Conservation (phyloP, 2,113 vertebrate species). For the Hepsetus odoe region DNA sequence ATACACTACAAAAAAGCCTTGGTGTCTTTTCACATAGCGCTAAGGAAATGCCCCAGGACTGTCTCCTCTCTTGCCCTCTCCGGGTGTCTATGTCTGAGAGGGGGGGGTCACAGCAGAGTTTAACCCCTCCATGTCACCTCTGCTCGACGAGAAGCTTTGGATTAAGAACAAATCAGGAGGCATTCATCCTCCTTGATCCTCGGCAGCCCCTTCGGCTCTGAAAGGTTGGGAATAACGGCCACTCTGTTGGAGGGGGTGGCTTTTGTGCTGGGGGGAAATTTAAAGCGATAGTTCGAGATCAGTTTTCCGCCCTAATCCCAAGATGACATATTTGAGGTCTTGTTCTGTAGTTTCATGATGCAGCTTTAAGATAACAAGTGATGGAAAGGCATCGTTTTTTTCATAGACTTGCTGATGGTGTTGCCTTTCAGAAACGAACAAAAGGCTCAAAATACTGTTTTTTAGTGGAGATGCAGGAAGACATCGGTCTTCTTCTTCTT, state of each 20-base stretch:
- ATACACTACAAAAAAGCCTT: slow-evolving; percentile 64
- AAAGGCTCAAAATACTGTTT: too few species aligned
- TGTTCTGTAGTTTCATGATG: too few species aligned
- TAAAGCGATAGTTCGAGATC: background rate
- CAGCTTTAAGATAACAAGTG: too few species aligned
- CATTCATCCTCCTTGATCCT: slow-evolving; percentile 56
- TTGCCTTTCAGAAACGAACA: too few species aligned
- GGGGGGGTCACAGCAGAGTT: slow-evolving; percentile 47
- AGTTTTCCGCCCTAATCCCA: too few species aligned
- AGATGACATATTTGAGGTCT: too few species aligned
- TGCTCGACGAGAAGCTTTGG: slow-evolving; percentile 62
- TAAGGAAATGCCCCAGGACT: slow-evolving; percentile 15
- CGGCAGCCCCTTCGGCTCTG: slow-evolving; percentile 23
- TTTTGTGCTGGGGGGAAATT: slow-evolving; percentile 65
- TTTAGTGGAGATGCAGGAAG: too few species aligned
- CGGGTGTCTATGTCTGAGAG: background rate
- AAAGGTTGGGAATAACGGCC: slow-evolving; percentile 39
- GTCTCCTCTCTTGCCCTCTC: background rate
- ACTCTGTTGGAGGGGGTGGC: slow-evolving; percentile 4
- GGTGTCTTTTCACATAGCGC: slow-evolving; percentile 40
- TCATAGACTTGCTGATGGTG: too few species aligned
- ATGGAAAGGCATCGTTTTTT: too few species aligned
- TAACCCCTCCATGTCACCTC: slow-evolving; percentile 63
- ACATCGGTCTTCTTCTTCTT: too few species aligned
- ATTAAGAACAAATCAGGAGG: slow-evolving; percentile 67